phyloP scores from a whole-genome alignment of 2,888 invertebrate species.

The Drosophila ustulata region DNA sequence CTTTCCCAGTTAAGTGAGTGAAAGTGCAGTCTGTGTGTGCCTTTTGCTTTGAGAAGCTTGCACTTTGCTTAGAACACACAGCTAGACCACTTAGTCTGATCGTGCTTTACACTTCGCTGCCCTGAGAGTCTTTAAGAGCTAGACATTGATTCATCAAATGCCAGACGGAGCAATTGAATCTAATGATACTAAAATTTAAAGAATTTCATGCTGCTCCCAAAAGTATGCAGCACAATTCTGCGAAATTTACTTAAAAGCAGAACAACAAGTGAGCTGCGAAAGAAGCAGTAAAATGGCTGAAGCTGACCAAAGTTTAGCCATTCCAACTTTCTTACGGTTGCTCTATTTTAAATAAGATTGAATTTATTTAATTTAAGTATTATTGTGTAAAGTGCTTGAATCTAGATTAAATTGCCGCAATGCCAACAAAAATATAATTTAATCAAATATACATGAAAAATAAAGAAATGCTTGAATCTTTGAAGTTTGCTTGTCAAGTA shows the following conservation, averaged over 20 bases:
- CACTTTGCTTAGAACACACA: slow-evolving; percentile 1
- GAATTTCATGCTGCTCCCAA: slow-evolving; percentile 2
- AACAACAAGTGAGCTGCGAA: not conserved
- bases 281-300: not conserved
- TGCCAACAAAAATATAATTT: not conserved
- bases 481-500: not conserved
- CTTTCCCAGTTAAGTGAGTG: not conserved
- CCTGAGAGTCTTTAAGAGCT: not conserved
- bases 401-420: not conserved
- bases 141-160: not conserved
- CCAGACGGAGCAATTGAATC: not conserved
- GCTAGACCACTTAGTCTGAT: not conserved
- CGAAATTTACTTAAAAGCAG: not conserved
- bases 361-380: too few species aligned
- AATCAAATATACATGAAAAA: not conserved
- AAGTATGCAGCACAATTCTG: slow-evolving; percentile 8
- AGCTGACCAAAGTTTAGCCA: not conserved
- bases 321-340: not conserved
- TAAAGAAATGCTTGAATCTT: not conserved
- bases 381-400: not conserved
- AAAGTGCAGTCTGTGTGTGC: not conserved
- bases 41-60: not conserved
- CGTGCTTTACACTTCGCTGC: not conserved
- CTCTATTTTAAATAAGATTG: too few species aligned
- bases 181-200: not conserved